Evolutionary conservation across 2,113 vertebrate species (phyloP).

Genomic region (Microcebus griseorufus): DNA sequence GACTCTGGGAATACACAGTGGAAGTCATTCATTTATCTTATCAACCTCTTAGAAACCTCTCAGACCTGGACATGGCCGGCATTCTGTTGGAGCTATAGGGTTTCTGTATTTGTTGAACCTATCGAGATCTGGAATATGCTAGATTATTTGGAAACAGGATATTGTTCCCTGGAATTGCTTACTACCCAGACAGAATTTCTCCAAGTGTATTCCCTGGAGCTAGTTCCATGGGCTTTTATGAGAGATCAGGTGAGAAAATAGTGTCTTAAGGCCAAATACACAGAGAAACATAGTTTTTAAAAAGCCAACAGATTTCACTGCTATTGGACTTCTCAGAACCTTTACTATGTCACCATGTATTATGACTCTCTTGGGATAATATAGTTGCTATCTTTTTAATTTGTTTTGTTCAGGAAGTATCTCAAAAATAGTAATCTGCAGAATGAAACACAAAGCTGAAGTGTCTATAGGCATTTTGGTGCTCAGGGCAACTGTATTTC

Average conservation of each 20-base stretch:
- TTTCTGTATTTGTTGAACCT: not conserved
- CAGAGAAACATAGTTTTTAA: not conserved
- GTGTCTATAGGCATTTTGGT: not conserved
- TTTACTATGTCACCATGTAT: not conserved
- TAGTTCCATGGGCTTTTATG: not conserved
- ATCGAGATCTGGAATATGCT: not conserved
- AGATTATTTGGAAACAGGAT: slow-evolving; percentile 27
- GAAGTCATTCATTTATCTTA: not conserved
- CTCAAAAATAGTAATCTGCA: not conserved
- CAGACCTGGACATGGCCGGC: not conserved
- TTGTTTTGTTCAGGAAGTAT: slow-evolving; percentile 23
- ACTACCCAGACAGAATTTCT: not conserved
- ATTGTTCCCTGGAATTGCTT: not conserved
- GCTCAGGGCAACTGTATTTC: not conserved
- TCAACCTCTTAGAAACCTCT: not conserved
- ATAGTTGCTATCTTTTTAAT: not conserved
- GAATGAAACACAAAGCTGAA: not conserved
- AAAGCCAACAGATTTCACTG: not conserved
- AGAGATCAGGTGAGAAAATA: not conserved
- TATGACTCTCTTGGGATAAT: not conserved
- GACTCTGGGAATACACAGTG: not conserved
- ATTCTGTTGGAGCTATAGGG: not conserved
- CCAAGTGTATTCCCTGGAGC: not conserved
- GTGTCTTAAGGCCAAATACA: not conserved
- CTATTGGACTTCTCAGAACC: not conserved